These are phyloP conservation scores for Coptodon bakossiorum DNA, from an alignment of 2,113 vertebrate species.

Conservation along the genomic window DNA sequence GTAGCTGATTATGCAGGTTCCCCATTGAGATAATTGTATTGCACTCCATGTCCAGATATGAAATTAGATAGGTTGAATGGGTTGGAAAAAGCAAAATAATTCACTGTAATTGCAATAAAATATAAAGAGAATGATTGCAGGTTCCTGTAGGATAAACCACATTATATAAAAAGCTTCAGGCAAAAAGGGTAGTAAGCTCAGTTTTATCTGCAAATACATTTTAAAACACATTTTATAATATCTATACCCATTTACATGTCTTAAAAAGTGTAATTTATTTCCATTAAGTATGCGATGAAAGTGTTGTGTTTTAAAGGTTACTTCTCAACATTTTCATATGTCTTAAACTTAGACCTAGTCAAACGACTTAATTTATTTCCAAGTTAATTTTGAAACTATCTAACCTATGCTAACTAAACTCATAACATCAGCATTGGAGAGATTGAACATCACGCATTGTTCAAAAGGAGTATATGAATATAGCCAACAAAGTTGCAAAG, in stretches of 20 bases:
- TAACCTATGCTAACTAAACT: background rate
- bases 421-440: background rate
- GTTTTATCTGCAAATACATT: background rate
- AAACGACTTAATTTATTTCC: background rate
- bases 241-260: background rate
- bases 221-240: background rate
- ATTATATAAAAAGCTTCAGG: background rate
- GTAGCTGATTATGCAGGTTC: background rate
- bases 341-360: background rate
- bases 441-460: background rate
- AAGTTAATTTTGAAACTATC: background rate
- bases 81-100: background rate
- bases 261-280: background rate
- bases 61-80: background rate
- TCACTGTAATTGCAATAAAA: background rate
- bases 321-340: background rate
- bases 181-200: rapidly evolving
- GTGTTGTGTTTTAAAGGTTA: background rate
- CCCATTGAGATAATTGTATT: background rate
- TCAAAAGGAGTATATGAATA: background rate
- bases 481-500: background rate
- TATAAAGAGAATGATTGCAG: background rate
- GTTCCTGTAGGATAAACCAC: background rate
- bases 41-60: background rate
- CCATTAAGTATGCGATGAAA: background rate